Percentiles rank a stretch among this genome's conserved stretches.
Evolutionary conservation across 2,888 invertebrate species (phyloP).

Genomic region (Gastracanthus pulcherrimus): DNA sequence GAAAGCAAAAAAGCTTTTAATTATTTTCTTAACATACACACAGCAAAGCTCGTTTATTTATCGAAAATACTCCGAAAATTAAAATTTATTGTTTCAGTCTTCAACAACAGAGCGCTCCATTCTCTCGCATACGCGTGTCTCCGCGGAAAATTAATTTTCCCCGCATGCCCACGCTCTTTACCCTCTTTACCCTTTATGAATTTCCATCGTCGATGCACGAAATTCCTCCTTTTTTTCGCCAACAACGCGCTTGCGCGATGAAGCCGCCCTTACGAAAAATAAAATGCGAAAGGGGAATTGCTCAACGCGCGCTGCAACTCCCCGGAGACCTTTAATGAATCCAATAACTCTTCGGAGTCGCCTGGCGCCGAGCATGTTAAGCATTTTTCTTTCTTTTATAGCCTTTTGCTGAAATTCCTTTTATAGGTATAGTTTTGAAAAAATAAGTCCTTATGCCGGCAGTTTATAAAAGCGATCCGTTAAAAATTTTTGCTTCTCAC

Average conservation of each 20-base stretch:
- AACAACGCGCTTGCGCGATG: neutral
- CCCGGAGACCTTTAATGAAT: conserved; percentile 56
- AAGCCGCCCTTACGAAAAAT: conserved; percentile 35
- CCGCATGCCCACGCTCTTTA: neutral
- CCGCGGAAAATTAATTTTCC: conserved; percentile 38
- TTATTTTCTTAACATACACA: too few relatives aligned
- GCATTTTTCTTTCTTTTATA: conserved; percentile 23
- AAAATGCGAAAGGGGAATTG: conserved; percentile 48
- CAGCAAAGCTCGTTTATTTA: too few relatives aligned
- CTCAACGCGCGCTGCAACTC: conserved; percentile 33
- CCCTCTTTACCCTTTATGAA: neutral
- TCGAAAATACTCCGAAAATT: neutral
- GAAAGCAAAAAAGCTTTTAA: neutral
- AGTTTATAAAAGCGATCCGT: conserved; percentile 38
- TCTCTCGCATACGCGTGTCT: neutral
- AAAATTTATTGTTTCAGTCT: neutral
- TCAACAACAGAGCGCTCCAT: too few relatives aligned
- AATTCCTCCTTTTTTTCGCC: conserved; percentile 21
- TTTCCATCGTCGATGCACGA: conserved; percentile 42
- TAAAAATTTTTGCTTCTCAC: conserved; percentile 36
- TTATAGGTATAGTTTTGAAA: conserved; percentile 39
- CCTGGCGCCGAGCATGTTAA: conserved; percentile 34
- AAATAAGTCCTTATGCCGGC: conserved; percentile 24
- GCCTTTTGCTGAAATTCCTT: conserved; percentile 5
- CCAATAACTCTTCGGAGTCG: conserved; percentile 54